Base-by-base conservation (phyloP, 2,113 vertebrate genomes). In the Lophotis ruficrista region DNA sequence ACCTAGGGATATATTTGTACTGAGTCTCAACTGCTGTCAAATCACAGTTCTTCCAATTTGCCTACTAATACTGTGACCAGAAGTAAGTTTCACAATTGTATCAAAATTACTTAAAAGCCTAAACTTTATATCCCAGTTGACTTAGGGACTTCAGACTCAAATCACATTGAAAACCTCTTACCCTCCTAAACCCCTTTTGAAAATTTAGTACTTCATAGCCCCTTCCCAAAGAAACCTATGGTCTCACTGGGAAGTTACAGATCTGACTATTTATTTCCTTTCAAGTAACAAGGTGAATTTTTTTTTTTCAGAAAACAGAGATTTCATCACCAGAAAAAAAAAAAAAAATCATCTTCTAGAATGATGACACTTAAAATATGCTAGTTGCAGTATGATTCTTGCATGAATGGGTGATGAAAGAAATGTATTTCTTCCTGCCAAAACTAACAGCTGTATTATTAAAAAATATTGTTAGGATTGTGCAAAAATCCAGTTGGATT, bases 401-500 rank as follows among this genome's bases (percentile, higher is more conserved):
- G 64, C 6, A 3, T 57, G 88, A 94, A 92, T 0, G 2, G 65
- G 30, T 89, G 69, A 92, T 87, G 83, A 97, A 90, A 84, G 83
- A 94, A 88, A 84, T 62, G 17, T 4, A 37, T 89, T 95, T 86
- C 69, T 91, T 87, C 72, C 94, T 94, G 94, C 95, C 96, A 96
- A 94, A 92, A 82, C 73, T 68, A 93, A 94, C 94, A 94, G 90
- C 90, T 96, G 88, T 94, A 94, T 95, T 96, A 87, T 92, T 84
- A 93, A 92, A 95, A 95, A 94, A 95, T 96, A 97, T 84, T 84
- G 86, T 92, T 94, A 91, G 69, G 66, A 90, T 79, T 86, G 91
- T 91, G 72, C 61, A 90, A 96, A 96, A 95, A 96, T 90, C 83
- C 94, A 94, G 96, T 78, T 85, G 93, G 92, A 93, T 96, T 82